Percentiles rank a stretch among this genome's conserved stretches.
Conservation (phyloP, 2,888 invertebrate genomes). For the Aelia acuminata region DNA sequence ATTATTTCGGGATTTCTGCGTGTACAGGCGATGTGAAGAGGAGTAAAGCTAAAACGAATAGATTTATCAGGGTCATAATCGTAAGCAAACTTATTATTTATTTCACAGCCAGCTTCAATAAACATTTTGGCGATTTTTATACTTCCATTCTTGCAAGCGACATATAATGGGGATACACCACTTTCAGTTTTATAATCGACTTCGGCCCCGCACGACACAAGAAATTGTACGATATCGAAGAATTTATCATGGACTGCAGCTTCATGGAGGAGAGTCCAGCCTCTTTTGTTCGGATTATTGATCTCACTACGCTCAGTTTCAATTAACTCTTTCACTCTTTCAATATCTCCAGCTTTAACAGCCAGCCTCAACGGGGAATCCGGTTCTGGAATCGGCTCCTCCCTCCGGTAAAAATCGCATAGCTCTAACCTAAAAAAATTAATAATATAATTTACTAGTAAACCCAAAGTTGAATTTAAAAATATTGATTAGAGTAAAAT, state of each 20-base stretch:
- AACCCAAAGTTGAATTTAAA: no score
- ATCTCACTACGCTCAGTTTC: constrained; percentile 70
- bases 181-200: constrained; percentile 57
- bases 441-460: no score
- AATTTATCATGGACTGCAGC: constrained; percentile 70
- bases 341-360: constrained; percentile 70
- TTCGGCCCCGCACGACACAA: constrained; percentile 55
- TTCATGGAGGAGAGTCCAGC: constrained; percentile 74
- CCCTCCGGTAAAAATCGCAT: not conserved
- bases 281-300: constrained; percentile 71
- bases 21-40: constrained; percentile 60
- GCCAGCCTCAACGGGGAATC: constrained; percentile 72
- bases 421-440: not conserved
- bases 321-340: constrained; percentile 69
- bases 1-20: constrained; percentile 55
- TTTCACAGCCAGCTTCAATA: constrained; percentile 36
- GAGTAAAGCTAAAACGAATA: constrained; percentile 47
- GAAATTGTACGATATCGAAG: not conserved
- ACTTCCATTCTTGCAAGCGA: constrained; percentile 47
- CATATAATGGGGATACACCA: constrained; percentile 58
- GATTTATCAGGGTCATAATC: not conserved
- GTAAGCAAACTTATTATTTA: constrained; percentile 48
- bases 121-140: constrained; percentile 48
- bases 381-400: not conserved
- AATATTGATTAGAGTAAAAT: no score